A percentile compares a stretch with the other conserved stretches of the same genome.
Evolutionary conservation across 1,140 invertebrate genomes (phyloP).

Genomic region (Wasmannia auropunctata): DNA sequence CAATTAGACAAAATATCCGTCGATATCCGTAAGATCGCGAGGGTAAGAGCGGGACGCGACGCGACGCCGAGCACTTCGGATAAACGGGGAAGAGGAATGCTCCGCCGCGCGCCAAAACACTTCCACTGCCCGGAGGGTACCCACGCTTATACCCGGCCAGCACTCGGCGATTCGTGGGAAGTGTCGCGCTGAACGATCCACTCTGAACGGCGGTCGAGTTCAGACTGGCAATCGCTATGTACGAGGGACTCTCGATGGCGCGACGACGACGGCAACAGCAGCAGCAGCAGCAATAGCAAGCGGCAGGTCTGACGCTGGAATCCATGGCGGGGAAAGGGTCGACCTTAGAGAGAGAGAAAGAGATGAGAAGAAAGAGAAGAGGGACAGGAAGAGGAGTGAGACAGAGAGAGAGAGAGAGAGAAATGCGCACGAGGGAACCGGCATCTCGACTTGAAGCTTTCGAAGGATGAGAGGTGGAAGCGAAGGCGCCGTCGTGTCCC

Average conservation of each 20-base stretch:
- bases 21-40: slow-evolving; percentile 17
- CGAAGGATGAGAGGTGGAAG: slow-evolving; percentile 31
- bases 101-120: not conserved
- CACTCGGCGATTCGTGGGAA: not conserved
- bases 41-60: not conserved
- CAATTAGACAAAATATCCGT: not conserved
- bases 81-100: not conserved
- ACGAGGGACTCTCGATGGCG: not conserved
- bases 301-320: slow-evolving; percentile 16
- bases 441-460: slow-evolving; percentile 42
- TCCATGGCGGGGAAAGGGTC: not conserved
- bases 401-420: not conserved
- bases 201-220: not conserved
- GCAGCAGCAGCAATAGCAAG: not conserved
- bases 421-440: slow-evolving; percentile 7
- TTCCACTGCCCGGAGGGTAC: not conserved
- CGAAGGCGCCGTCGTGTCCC: slow-evolving; percentile 30
- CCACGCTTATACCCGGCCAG: not conserved
- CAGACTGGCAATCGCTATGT: not conserved
- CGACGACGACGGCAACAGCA: too few relatives aligned
- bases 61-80: not conserved
- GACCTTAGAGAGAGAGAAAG: not conserved
- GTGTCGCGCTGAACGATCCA: not conserved
- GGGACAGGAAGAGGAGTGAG: not conserved
- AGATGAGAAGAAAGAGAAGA: not conserved